Evolutionary conservation across 1,140 invertebrate species (phyloP).

Genomic region (Hyles euphorbiae): DNA sequence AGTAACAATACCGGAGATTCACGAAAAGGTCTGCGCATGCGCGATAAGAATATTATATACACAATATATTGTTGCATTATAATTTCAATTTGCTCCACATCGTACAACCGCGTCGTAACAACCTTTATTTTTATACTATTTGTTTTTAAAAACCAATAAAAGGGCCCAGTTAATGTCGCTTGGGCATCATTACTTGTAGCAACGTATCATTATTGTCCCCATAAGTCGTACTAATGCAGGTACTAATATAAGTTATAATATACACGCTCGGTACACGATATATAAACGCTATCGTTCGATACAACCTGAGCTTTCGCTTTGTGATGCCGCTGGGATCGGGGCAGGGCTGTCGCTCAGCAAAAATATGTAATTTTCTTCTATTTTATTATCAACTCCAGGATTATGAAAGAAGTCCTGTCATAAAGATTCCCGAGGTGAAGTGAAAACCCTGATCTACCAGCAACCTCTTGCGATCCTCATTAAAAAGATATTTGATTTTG

Average conservation of each 20-base stretch:
- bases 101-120: too few species aligned
- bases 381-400: too few species aligned
- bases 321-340: constrained; percentile 7
- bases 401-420: not conserved
- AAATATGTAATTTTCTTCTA: not conserved
- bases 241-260: constrained; percentile 3
- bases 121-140: too few species aligned
- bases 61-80: too few species aligned
- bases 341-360: not conserved
- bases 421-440: too few species aligned
- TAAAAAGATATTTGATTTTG: too few species aligned
- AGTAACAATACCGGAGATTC: too few species aligned
- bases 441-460: too few species aligned
- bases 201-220: constrained; percentile 5
- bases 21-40: too few species aligned
- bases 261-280: constrained; percentile 8
- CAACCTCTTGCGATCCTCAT: too few species aligned
- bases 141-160: not conserved
- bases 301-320: constrained; percentile 7
- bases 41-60: too few species aligned
- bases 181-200: constrained; percentile 6
- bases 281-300: constrained; percentile 1
- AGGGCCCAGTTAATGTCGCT: constrained; percentile 7
- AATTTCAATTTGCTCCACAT: too few species aligned
- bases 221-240: constrained; percentile 8